Evolutionary conservation across 2,797 vertebrate species (phyloP).

Genomic region (Catamblyrhynchus diadema): DNA sequence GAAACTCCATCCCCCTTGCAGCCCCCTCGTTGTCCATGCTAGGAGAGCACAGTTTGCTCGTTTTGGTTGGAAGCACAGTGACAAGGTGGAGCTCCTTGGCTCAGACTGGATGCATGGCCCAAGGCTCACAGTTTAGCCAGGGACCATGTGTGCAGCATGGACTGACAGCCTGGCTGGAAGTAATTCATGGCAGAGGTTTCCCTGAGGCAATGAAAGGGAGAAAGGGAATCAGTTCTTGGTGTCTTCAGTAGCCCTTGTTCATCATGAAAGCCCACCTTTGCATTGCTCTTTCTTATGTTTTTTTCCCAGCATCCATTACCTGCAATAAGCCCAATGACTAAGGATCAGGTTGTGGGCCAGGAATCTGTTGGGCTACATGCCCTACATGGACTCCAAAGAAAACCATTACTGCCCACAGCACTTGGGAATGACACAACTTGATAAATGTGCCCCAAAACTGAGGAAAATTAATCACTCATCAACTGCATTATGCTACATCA

Average conservation of each 20-base stretch:
- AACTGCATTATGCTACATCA: neutral
- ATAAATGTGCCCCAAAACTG: neutral
- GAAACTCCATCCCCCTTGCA: neutral
- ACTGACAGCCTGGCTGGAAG: neutral
- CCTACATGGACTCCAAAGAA: neutral
- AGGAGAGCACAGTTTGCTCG: neutral
- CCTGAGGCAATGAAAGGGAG: neutral
- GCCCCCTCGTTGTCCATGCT: neutral
- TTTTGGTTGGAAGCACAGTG: neutral
- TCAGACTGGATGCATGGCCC: neutral
- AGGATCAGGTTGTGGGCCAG: neutral
- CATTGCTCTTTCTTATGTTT: neutral
- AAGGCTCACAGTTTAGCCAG: neutral
- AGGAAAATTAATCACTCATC: neutral
- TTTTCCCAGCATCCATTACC: neutral
- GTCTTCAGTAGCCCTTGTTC: neutral
- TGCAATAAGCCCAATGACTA: neutral
- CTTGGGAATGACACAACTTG: neutral
- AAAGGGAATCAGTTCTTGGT: neutral
- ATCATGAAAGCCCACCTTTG: fast-evolving
- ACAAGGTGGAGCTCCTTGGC: neutral
- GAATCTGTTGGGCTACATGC: fast-evolving
- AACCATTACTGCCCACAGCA: neutral
- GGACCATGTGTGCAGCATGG: neutral
- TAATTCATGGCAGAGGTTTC: neutral